phyloP scores from a whole-genome alignment of 2,888 invertebrate species.

The Phyllotreta striolata region DNA sequence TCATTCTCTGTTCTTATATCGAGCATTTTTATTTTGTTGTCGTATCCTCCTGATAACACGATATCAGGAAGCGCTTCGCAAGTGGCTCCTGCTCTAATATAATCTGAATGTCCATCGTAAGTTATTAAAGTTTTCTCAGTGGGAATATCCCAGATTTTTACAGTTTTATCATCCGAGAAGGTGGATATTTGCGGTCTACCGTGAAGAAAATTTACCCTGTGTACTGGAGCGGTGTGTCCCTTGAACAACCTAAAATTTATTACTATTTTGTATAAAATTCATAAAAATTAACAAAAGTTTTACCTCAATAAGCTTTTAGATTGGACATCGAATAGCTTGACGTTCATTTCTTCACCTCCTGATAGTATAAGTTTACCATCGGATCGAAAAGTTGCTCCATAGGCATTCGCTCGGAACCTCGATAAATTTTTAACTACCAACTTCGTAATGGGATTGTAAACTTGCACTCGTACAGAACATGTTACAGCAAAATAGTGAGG shows the following conservation, averaged over 20 bases:
- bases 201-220: constrained; percentile 82
- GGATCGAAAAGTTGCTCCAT: constrained; percentile 82
- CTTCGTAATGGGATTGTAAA: constrained; percentile 88
- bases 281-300: neutral
- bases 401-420: constrained; percentile 82
- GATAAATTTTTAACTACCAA: constrained; percentile 82
- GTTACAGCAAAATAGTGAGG: constrained; percentile 94
- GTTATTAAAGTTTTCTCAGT: constrained; percentile 76
- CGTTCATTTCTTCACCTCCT: constrained; percentile 87
- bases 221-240: constrained; percentile 82
- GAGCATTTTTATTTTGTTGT: constrained; percentile 86
- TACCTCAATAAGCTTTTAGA: constrained; percentile 77
- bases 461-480: constrained; percentile 85
- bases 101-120: constrained; percentile 78
- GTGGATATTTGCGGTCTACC: constrained; percentile 82
- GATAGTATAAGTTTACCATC: constrained; percentile 86
- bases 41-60: constrained; percentile 87
- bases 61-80: constrained; percentile 80
- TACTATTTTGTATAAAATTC: neutral
- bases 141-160: constrained; percentile 90
- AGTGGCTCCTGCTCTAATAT: constrained; percentile 83
- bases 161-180: constrained; percentile 90
- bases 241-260: constrained; percentile 72
- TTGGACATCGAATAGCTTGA: constrained; percentile 88
- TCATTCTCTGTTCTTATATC: constrained; percentile 79